Conservation (phyloP, 2,797 vertebrate genomes). For the Muscicapa comitata region DNA sequence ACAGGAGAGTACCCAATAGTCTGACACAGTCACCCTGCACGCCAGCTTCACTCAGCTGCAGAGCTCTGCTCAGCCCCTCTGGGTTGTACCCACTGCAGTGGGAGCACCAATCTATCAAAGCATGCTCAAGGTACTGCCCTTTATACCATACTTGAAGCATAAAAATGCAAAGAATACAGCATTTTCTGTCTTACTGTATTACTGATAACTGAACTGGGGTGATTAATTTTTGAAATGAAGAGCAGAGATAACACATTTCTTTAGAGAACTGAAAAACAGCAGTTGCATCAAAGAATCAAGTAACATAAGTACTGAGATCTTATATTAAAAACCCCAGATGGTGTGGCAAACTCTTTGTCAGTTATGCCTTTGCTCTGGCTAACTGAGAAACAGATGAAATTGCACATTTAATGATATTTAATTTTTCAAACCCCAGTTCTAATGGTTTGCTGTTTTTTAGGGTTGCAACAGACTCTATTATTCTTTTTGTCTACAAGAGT, state of each 20-base stretch:
- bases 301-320: neutral
- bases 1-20: neutral
- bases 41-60: too few species aligned
- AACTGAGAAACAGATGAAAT: neutral
- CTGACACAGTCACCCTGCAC: rapidly evolving
- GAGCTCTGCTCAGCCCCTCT: rapidly evolving
- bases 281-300: neutral
- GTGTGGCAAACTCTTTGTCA: neutral
- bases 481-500: neutral
- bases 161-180: neutral
- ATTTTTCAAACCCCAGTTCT: neutral
- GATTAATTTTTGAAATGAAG: neutral
- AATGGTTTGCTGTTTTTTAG: neutral
- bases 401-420: neutral
- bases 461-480: neutral
- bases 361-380: neutral
- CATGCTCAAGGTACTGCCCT: neutral
- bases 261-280: neutral
- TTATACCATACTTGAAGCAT: neutral
- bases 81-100: too few species aligned
- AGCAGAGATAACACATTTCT: neutral
- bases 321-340: neutral
- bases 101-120: neutral
- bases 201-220: neutral
- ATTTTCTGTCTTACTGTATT: neutral